Base-by-base conservation (phyloP, 2,797 vertebrate genomes). In the Manis javanica region DNA sequence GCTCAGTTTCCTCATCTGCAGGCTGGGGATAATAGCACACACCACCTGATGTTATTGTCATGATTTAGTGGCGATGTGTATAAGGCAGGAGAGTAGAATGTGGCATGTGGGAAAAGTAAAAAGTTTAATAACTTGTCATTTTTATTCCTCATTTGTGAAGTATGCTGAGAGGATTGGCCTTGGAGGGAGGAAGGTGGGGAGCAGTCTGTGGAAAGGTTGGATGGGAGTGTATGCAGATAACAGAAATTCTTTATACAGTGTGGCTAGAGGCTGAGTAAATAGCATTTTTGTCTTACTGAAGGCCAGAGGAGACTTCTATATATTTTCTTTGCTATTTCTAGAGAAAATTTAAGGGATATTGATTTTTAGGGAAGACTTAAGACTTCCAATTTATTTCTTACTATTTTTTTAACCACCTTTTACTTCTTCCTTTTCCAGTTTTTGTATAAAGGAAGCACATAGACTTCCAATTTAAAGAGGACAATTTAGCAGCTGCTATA, bases 211-310 rank as follows among this genome's bases (percentile, higher is more conserved):
- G 39, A 63, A 55, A 51, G n/a, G 24, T 16, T 11, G 13, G 5
- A 8, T 4, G 13, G 19, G 53, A 26, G 19, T 16, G 11, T 37
- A 6, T 16, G 23, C 34, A 85, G n/a, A 96, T 81, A 89, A 3
- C 72, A 55, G 92, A 86, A 97, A 92, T 96, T 96, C 49, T 93
- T 85, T 75, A 82, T 78, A 0, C 3, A 83, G 55, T 0, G 2
- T 72, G 90, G 85, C 53, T 96, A 66, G 29, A 64, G 49, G 59
- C 29, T 23, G 13, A 10, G 75, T 95, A 97, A 97, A 95, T 88
- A 94, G 94, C 79, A 94, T 98, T 98, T 98, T 97, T 98, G 37
- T 98, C 84, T 95, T 98, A 95, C 95, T 94, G 92, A 0, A 2
- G 95, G 91, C 95, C 92, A 83, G 90, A 39, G 95, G 84, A 82